A percentile compares a stretch with the other conserved stretches of the same genome.
phyloP scores from a whole-genome alignment of 2,888 invertebrate genomes.

The Caenorhabditis sulstoni region DNA sequence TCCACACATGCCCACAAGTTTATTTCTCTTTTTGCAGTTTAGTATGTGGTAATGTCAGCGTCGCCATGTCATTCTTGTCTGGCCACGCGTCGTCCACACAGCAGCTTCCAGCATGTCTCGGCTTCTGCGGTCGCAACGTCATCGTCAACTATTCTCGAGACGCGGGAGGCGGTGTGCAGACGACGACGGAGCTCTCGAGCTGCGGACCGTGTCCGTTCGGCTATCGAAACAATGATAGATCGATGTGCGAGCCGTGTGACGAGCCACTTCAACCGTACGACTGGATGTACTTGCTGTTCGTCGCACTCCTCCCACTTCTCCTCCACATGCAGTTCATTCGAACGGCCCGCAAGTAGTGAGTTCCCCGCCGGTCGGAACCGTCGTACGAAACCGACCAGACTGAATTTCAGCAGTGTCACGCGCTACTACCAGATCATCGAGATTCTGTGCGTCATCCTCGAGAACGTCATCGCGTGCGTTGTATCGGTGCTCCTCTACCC shows the following conservation, averaged over 20 bases:
- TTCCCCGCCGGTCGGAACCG: background rate
- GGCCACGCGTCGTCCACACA: constrained; percentile 49
- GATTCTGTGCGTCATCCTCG: constrained; percentile 86
- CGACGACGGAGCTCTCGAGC: constrained; percentile 16
- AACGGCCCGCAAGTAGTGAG: constrained; percentile 51
- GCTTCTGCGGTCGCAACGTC: constrained; percentile 63
- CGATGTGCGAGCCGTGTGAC: constrained; percentile 68
- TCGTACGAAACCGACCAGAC: background rate
- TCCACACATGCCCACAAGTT: too few relatives aligned
- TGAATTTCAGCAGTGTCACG: constrained; percentile 49
- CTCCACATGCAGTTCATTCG: constrained; percentile 94
- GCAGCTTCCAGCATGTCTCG: constrained; percentile 55
- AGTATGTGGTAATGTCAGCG: constrained; percentile 61
- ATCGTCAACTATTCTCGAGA: constrained; percentile 34
- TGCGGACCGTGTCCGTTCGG: constrained; percentile 75
- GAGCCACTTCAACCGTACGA: constrained; percentile 71
- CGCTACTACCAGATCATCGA: constrained; percentile 57
- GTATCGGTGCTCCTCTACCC: constrained; percentile 89
- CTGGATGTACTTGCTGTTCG: constrained; percentile 87
- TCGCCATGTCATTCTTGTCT: constrained; percentile 50
- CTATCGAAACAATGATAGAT: constrained; percentile 49
- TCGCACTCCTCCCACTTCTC: constrained; percentile 91
- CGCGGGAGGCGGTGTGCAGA: constrained; percentile 18
- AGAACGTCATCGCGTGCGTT: constrained; percentile 87
- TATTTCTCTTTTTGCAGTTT: constrained; percentile 23